Percentiles rank a stretch among this genome's conserved stretches.
Evolutionary conservation across 2,888 invertebrate species (phyloP).

Genomic region (Sylvicola fuscatus): DNA sequence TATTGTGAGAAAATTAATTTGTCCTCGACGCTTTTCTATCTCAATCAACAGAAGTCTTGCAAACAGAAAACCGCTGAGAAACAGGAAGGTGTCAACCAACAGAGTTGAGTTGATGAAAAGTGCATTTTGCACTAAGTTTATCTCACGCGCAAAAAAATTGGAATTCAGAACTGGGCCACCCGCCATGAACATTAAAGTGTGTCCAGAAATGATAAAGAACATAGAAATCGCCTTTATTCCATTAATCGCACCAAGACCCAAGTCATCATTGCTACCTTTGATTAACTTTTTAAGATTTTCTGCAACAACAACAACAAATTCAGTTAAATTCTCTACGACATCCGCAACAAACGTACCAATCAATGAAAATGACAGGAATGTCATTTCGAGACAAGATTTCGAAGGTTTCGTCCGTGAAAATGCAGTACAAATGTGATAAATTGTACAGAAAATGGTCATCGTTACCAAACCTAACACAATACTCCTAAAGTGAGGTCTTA

Average conservation of each 20-base stretch:
- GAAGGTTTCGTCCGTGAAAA: slow-evolving; percentile 17
- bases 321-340: not conserved
- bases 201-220: slow-evolving; percentile 43
- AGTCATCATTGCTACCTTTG: slow-evolving; percentile 26
- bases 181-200: slow-evolving; percentile 41
- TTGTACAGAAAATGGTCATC: slow-evolving; percentile 27
- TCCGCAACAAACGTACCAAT: slow-evolving; percentile 15
- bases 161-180: slow-evolving; percentile 46
- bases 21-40: slow-evolving; percentile 41
- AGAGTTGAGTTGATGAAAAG: slow-evolving; percentile 45
- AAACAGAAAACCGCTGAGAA: slow-evolving; percentile 50
- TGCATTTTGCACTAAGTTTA: slow-evolving; percentile 30
- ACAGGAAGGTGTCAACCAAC: slow-evolving; percentile 50
- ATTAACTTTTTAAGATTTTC: slow-evolving; percentile 17
- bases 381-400: slow-evolving; percentile 12
- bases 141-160: slow-evolving; percentile 25
- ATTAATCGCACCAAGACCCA: slow-evolving; percentile 40
- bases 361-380: slow-evolving; percentile 17
- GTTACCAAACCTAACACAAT: slow-evolving; percentile 27
- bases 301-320: slow-evolving; percentile 7
- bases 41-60: slow-evolving; percentile 43
- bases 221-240: slow-evolving; percentile 47
- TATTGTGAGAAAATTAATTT: slow-evolving; percentile 36
- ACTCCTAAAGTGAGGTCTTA: slow-evolving; percentile 28
- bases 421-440: slow-evolving; percentile 27